Conservation (phyloP, 2,888 invertebrate species). For the Dascillus cervinus region DNA sequence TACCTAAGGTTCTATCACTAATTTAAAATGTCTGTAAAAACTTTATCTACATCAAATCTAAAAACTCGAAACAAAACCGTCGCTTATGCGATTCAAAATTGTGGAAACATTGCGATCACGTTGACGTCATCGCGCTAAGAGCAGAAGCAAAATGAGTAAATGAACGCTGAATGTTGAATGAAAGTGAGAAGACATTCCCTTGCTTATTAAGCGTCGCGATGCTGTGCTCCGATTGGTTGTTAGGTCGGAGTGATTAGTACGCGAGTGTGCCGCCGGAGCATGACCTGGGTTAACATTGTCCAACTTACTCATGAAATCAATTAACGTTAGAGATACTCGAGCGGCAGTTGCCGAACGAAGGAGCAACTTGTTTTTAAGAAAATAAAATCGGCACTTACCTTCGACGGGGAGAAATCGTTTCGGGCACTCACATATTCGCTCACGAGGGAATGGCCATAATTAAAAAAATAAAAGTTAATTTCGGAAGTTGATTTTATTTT, state of each 20-base stretch:
- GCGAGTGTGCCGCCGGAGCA: constrained; percentile 25
- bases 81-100: no score
- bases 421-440: constrained; percentile 9
- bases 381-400: background rate
- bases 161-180: constrained; percentile 21
- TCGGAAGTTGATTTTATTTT: constrained; percentile 3
- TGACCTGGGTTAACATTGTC: constrained; percentile 32
- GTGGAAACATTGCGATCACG: no score
- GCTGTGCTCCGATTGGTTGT: constrained; percentile 28
- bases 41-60: no score
- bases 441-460: constrained; percentile 8
- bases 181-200: constrained; percentile 30
- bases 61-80: no score
- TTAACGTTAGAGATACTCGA: constrained; percentile 28
- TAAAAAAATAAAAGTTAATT: no score
- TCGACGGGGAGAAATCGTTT: background rate
- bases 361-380: background rate
- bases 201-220: constrained; percentile 32
- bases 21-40: no score
- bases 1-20: no score
- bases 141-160: constrained; percentile 16
- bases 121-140: constrained; percentile 2
- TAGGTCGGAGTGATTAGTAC: constrained; percentile 27
- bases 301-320: constrained; percentile 30
- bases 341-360: constrained; percentile 29